Percentiles rank a stretch among this genome's conserved stretches.
phyloP scores from a whole-genome alignment of 2,797 vertebrate species.

The Momotus momota region DNA sequence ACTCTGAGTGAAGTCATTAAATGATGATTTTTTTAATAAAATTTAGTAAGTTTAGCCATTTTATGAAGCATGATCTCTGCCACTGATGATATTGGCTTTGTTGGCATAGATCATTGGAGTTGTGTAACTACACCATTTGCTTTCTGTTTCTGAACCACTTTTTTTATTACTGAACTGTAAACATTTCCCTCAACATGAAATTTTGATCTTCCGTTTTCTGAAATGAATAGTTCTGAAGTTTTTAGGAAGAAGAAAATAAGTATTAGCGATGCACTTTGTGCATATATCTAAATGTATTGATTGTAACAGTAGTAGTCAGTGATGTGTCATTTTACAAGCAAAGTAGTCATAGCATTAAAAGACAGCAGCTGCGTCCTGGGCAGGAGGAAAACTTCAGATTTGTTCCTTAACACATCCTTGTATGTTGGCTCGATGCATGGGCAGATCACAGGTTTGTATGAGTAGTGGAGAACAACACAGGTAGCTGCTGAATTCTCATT shows the following conservation, averaged over 20 bases:
- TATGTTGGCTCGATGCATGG: neutral
- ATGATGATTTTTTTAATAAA: conserved; percentile 40
- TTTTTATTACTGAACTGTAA: neutral
- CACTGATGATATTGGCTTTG: neutral
- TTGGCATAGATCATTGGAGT: neutral
- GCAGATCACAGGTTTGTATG: neutral
- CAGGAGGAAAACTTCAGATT: neutral
- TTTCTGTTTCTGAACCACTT: neutral
- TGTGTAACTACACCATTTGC: neutral
- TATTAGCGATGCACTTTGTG: neutral
- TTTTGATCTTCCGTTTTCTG: neutral
- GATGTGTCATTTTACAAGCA: neutral
- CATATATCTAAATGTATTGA: neutral
- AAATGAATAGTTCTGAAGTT: neutral
- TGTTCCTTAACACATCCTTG: neutral
- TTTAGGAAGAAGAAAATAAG: neutral
- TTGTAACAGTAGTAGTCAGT: neutral
- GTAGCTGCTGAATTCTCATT: neutral
- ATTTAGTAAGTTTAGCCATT: neutral
- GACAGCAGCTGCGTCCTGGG: neutral
- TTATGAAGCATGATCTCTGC: neutral
- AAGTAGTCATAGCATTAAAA: neutral
- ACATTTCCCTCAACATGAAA: neutral
- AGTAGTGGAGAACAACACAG: neutral
- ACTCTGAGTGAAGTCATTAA: conserved; percentile 27